Percentiles rank a stretch among this genome's conserved stretches.
Conservation (phyloP, 2,888 invertebrate genomes). For the Troides helena region DNA sequence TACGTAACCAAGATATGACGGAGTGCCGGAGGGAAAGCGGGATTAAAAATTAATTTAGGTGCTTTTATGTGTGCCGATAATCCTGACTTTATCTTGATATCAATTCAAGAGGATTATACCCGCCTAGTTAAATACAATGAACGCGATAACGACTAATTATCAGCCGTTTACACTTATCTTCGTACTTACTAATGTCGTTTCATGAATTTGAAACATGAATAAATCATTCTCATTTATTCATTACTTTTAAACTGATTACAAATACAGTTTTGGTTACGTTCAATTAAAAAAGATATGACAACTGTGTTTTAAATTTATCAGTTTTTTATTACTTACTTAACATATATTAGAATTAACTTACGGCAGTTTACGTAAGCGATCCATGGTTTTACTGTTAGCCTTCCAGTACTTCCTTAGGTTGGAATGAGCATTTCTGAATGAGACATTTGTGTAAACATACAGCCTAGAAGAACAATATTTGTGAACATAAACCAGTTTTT, state of each 20-base stretch:
- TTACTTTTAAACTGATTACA: not conserved
- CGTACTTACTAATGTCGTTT: conserved; percentile 31
- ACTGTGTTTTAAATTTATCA: not conserved
- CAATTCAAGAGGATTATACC: conserved; percentile 74
- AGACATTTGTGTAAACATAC: not conserved
- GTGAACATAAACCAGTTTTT: no score
- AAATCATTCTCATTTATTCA: conserved; percentile 11
- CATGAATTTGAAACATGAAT: conserved; percentile 17
- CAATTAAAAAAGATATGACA: not conserved
- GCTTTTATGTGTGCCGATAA: conserved; percentile 78
- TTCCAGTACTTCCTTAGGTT: not conserved
- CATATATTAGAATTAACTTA: not conserved
- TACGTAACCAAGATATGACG: conserved; percentile 60
- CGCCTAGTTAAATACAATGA: conserved; percentile 72
- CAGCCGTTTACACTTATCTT: conserved; percentile 49
- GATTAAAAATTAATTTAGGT: conserved; percentile 78
- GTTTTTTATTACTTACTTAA: not conserved
- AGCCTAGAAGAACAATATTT: not conserved
- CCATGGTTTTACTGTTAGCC: not conserved
- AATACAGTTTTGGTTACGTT: not conserved
- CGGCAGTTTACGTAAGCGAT: not conserved
- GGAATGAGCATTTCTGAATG: not conserved
- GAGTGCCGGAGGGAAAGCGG: conserved; percentile 66
- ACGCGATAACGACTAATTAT: conserved; percentile 71
- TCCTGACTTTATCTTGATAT: conserved; percentile 76